Base-by-base conservation (phyloP, 2,888 invertebrate species). In the Hoplodrina blanda region DNA sequence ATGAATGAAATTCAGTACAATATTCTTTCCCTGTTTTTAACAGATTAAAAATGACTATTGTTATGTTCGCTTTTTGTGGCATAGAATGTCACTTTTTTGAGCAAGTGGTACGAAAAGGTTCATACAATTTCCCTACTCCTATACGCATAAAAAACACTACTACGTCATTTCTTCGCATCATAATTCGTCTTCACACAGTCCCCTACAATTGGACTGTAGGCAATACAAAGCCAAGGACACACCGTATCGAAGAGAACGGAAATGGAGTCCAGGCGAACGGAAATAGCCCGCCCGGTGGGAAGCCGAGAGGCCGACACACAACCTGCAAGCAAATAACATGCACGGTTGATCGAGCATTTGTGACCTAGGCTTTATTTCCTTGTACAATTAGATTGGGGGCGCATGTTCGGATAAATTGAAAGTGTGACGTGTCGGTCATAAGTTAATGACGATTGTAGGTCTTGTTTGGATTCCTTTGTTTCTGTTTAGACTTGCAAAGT, bases 231-330 rank as follows among this genome's bases (percentile, higher is more conserved):
- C 77, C 54, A 62, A 75, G 55, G 62, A 62, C 65, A 70, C 55
- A 70, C 66, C 63, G 55, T 72, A 69, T 80, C 66, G 64, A 62
- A 72, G 50, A 70, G 73, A 54, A 74, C 88, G 91, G 91, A 91
- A 89, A 90, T 91, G 82, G 88, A 88, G 82, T 86, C 78, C 87
- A 81, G 74, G 81, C 64, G 62, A 76, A 73, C 91, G 91, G 90
- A 91, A 86, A 89, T 89, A 86, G 86, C 78, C 80, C 82, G 81
- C 73, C 73, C 87, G 83, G 82, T 80, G 82, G 83, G 76, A 78
- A 82, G 78, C 79, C 82, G 70, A 76, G 44, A 66, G 75, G 72
- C 76, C 74, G 69, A 64, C 62, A 76, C 70, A 62, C 62, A 78
- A 76, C 73, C 64, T 81, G 66, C 65, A 69, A 20, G 76, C 76